Evolutionary conservation across 1,140 invertebrate species (phyloP).

Genomic region (Euglossa dilemma): DNA sequence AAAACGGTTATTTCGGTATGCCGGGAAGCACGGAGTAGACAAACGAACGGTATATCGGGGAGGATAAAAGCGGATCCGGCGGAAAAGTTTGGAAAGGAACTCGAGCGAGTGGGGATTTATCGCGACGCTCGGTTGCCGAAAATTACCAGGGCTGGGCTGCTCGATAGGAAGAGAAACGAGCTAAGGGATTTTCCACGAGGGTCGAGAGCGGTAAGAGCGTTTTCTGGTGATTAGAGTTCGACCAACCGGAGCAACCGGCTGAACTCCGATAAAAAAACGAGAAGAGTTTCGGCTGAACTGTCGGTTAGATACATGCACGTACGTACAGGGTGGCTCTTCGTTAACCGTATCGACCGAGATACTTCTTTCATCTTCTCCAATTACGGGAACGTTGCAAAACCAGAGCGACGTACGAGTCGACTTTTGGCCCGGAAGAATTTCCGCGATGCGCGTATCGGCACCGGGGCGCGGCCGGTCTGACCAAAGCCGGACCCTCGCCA

Average conservation of each 20-base stretch:
- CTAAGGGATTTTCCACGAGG: slow-evolving; percentile 42
- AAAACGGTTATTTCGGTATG: neutral
- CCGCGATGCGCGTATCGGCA: neutral
- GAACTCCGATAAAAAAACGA: slow-evolving; percentile 55
- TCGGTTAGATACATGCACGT: neutral
- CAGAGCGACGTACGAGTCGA: neutral
- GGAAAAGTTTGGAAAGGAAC: slow-evolving; percentile 55
- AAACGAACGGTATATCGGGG: neutral
- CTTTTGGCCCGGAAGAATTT: neutral
- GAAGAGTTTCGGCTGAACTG: neutral
- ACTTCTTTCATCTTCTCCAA: neutral
- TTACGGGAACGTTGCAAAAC: neutral
- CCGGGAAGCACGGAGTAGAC: neutral
- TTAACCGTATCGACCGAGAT: neutral
- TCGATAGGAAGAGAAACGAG: slow-evolving; percentile 40
- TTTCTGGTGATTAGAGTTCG: slow-evolving; percentile 66
- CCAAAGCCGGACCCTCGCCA: neutral
- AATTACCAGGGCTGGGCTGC: slow-evolving; percentile 26
- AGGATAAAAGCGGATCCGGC: neutral
- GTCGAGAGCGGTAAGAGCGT: slow-evolving; percentile 48
- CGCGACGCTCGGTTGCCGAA: slow-evolving; percentile 27
- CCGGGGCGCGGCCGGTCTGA: too few species aligned
- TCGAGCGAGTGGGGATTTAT: slow-evolving; percentile 39
- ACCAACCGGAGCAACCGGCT: slow-evolving; percentile 49
- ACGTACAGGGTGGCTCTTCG: neutral